These are phyloP conservation scores for Oligia fasciuncula DNA, from an alignment of 2,888 invertebrate species.

Conservation along the genomic window DNA sequence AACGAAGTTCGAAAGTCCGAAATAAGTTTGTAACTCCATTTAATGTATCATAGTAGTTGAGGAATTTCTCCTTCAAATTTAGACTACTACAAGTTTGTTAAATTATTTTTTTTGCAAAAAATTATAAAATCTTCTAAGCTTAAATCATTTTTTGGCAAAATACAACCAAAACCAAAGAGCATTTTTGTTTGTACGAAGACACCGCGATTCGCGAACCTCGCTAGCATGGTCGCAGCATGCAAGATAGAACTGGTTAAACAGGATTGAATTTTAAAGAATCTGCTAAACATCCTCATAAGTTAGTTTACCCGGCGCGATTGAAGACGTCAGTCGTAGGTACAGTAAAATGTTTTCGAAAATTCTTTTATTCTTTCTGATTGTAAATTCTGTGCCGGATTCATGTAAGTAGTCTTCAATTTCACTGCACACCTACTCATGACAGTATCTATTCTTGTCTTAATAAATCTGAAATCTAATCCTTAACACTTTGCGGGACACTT, in stretches of 20 bases:
- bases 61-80: no score
- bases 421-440: neutral
- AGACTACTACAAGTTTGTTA: no score
- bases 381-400: constrained; percentile 39
- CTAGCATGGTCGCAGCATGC: no score
- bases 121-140: neutral
- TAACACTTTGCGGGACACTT: neutral
- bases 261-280: neutral
- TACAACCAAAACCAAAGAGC: neutral
- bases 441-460: neutral
- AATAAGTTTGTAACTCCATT: no score
- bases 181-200: neutral
- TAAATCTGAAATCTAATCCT: no score
- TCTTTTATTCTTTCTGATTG: constrained; percentile 34
- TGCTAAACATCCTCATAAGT: neutral
- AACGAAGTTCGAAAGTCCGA: no score
- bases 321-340: constrained; percentile 7
- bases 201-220: neutral
- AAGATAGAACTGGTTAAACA: neutral
- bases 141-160: no score
- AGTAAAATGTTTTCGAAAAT: constrained; percentile 42
- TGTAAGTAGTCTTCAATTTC: constrained; percentile 44
- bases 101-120: neutral
- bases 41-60: no score
- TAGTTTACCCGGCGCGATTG: neutral